Evolutionary conservation across 2,888 invertebrate species (phyloP).

Genomic region (Maniola hyperantus): DNA sequence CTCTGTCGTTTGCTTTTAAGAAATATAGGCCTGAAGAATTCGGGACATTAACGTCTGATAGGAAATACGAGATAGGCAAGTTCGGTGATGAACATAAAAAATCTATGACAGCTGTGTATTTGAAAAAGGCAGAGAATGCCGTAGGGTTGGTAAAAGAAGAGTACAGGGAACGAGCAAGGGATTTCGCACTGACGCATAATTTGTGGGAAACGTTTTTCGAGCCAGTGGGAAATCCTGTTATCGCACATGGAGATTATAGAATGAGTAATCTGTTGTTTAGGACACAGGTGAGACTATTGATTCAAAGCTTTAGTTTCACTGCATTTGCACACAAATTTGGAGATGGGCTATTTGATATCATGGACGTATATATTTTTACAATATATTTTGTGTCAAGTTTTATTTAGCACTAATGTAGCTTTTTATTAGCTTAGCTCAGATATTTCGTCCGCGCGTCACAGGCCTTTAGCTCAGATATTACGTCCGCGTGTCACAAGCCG

Average conservation of each 20-base stretch:
- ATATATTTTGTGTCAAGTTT: no score
- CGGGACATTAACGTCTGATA: conserved; percentile 39
- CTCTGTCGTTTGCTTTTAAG: conserved; percentile 56
- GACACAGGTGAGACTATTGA: no score
- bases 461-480: no score
- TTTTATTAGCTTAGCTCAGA: no score
- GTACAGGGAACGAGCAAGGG: conserved; percentile 45
- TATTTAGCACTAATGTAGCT: no score
- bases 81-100: conserved; percentile 25
- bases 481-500: no score
- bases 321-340: no score
- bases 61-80: conserved; percentile 38
- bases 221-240: conserved; percentile 44
- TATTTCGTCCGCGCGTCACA: no score
- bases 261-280: conserved; percentile 50
- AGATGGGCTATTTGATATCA: no score
- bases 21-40: conserved; percentile 55
- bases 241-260: conserved; percentile 59
- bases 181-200: conserved; percentile 37
- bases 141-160: conserved; percentile 46
- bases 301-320: no score
- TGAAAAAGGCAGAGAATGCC: conserved; percentile 38
- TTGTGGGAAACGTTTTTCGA: conserved; percentile 39
- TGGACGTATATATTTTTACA: no score
- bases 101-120: conserved; percentile 34